Conservation (phyloP, 1,140 invertebrate species). For the Panagrolaimus sp. region DNA sequence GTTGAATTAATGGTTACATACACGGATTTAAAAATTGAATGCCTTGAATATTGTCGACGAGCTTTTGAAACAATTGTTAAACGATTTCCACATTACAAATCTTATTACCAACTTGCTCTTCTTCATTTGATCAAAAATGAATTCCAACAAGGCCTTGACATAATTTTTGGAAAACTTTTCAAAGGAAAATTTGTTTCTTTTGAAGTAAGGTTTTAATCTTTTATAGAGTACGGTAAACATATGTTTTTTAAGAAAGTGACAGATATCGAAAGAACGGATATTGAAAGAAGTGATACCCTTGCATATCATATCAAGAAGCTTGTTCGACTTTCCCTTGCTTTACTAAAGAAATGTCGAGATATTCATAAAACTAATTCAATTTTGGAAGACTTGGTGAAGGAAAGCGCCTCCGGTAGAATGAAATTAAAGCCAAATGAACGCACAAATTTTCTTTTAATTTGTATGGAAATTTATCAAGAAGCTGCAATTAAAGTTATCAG, state of each 20-base stretch:
- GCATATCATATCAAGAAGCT: background rate
- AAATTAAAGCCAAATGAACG: no score
- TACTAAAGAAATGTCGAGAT: no score
- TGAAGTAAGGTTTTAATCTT: background rate
- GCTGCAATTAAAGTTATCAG: no score
- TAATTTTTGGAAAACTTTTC: background rate
- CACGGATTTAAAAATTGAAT: background rate
- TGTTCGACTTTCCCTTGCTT: no score
- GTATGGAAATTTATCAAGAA: no score
- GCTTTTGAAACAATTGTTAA: conserved; percentile 7
- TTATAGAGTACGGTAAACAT: background rate
- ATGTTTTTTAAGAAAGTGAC: background rate
- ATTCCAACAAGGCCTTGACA: background rate
- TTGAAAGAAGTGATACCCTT: background rate
- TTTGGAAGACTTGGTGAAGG: no score
- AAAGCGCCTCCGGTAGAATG: no score
- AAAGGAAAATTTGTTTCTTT: conserved; percentile 1
- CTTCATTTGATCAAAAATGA: background rate
- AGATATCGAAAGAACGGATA: background rate
- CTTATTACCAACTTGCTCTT: background rate
- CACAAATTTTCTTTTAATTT: no score
- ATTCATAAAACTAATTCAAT: no score
- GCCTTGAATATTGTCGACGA: background rate
- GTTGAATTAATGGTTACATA: background rate
- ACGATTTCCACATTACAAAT: conserved; percentile 2